phyloP scores from a whole-genome alignment of 2,113 vertebrate genomes.

The Machaerirhynchus nigripectus region DNA sequence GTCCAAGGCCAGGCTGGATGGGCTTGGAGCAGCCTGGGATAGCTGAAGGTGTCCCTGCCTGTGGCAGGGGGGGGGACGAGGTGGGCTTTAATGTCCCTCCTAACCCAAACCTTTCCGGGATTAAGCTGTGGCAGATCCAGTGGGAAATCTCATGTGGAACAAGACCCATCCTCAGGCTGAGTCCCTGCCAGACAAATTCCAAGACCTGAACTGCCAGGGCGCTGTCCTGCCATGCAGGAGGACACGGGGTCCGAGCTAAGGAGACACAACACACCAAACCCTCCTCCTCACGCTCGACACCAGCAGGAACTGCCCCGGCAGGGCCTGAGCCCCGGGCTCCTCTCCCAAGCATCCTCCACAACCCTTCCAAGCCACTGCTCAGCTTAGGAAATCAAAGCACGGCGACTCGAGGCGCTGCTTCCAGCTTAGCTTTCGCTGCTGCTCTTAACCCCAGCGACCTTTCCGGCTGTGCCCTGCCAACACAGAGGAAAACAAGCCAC shows the following conservation, averaged over 20 bases:
- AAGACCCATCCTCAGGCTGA: rapidly evolving
- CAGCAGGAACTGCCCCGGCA: neutral
- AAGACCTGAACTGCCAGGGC: rapidly evolving
- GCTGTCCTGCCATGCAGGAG: neutral
- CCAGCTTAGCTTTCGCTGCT: neutral
- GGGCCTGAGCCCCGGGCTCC: neutral
- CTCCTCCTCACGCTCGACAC: rapidly evolving
- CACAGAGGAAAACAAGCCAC: conserved; percentile 33
- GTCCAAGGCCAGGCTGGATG: rapidly evolving
- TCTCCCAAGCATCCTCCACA: neutral
- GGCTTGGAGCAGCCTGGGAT: rapidly evolving
- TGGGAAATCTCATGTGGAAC: neutral
- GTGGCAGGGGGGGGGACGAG: rapidly evolving
- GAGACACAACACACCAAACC: neutral
- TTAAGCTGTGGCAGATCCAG: neutral
- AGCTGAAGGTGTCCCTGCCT: neutral
- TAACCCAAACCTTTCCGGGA: neutral
- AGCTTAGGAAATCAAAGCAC: conserved; percentile 18
- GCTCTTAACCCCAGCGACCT: conserved; percentile 34
- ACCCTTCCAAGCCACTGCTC: rapidly evolving
- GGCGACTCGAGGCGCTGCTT: neutral
- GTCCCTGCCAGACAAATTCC: neutral
- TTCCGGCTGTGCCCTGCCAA: conserved; percentile 28
- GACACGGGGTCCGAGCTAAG: rapidly evolving
- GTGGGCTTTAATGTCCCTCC: neutral